These are phyloP conservation scores for Struthio camelus DNA, from an alignment of 2,113 vertebrate species.

Conservation along the genomic window DNA sequence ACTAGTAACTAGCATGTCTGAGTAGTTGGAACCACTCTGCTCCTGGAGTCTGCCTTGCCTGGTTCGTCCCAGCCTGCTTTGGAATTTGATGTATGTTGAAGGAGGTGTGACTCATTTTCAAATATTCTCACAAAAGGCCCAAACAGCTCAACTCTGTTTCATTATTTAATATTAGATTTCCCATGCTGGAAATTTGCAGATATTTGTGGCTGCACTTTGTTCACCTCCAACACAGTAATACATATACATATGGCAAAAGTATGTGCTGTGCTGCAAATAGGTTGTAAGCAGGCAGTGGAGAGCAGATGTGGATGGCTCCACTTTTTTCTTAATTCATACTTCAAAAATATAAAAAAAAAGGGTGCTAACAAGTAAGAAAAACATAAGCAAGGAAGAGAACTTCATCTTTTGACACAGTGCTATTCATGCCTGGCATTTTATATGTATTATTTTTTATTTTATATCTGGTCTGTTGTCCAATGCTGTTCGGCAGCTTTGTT, in stretches of 20 bases:
- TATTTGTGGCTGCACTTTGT: no score
- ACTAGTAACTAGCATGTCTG: not conserved
- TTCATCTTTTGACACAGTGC: no score
- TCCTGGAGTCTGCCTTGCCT: not conserved
- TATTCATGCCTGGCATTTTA: no score
- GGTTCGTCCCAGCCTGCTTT: not conserved
- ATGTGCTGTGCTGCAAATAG: not conserved
- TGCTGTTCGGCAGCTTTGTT: not conserved
- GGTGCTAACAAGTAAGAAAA: not conserved
- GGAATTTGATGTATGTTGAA: not conserved
- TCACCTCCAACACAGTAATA: not conserved
- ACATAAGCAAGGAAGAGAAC: not conserved
- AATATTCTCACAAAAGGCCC: not conserved
- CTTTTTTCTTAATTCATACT: not conserved
- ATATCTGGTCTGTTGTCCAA: no score
- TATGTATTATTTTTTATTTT: not conserved
- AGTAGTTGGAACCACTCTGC: not conserved
- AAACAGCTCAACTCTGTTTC: not conserved
- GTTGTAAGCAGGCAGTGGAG: not conserved
- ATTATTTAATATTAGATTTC: not conserved
- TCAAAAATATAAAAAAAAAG: not conserved
- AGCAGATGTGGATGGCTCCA: no score
- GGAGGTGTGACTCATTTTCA: not conserved
- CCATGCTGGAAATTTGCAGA: not conserved
- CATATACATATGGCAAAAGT: not conserved